phyloP scores from a whole-genome alignment of 1,140 invertebrate species.

The Condylostylus longicornis region DNA sequence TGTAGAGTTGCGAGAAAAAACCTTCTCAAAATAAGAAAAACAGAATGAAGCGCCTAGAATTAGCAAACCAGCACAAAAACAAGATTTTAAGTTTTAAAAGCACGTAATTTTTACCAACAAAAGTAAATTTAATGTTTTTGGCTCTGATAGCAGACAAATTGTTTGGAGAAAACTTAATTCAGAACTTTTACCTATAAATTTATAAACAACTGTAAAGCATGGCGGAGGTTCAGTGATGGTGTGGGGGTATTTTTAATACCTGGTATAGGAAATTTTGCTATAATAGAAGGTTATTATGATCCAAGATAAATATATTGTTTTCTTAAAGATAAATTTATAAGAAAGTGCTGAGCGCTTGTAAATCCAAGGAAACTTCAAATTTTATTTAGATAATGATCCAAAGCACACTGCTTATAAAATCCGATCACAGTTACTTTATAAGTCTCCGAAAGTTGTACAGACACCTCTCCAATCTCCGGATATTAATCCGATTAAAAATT shows the following conservation, averaged over 20 bases:
- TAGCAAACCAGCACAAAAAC: no score
- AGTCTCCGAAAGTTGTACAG: conserved; percentile 9
- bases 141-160: no score
- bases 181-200: no score
- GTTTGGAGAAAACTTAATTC: no score
- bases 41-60: no score
- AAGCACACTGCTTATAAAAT: conserved; percentile 18
- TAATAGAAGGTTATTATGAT: conserved; percentile 14
- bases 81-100: no score
- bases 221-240: conserved; percentile 24
- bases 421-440: conserved; percentile 13
- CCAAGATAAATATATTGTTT: conserved; percentile 7
- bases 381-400: conserved; percentile 9
- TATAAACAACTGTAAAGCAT: conserved; percentile 26
- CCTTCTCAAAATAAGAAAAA: no score
- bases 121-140: no score
- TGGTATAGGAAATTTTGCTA: conserved; percentile 16
- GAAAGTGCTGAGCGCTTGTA: conserved; percentile 10
- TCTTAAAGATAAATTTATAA: conserved; percentile 12
- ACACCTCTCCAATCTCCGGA: conserved; percentile 19
- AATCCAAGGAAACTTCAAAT: not conserved
- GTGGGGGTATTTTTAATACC: conserved; percentile 21
- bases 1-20: no score
- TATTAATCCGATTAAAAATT: conserved; percentile 12
- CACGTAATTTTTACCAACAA: no score